Evolutionary conservation across 1,140 invertebrate species (phyloP).

Genomic region (Leptinotarsa undecemlineata): DNA sequence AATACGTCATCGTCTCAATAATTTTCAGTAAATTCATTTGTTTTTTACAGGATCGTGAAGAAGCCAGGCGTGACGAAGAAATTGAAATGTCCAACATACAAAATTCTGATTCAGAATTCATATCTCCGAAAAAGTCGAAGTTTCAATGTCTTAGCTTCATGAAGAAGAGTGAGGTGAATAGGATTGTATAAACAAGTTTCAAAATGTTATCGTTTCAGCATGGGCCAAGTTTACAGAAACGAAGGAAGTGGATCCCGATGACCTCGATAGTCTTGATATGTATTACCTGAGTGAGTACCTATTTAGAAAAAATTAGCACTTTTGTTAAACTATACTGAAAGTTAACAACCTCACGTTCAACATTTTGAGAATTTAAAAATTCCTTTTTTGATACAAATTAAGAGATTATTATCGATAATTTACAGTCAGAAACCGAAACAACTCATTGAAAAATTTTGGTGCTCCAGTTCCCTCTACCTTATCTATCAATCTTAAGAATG

Average conservation of each 20-base stretch:
- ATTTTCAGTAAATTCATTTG: too few relatives aligned
- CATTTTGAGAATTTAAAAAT: too few relatives aligned
- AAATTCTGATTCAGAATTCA: constrained; percentile 15
- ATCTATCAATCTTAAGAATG: too few relatives aligned
- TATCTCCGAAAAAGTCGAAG: constrained; percentile 9
- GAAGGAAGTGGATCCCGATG: constrained; percentile 33
- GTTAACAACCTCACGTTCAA: too few relatives aligned
- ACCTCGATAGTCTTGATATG: constrained; percentile 47
- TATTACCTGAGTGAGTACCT: constrained; percentile 47
- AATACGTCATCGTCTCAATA: too few relatives aligned
- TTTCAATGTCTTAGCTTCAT: constrained; percentile 35
- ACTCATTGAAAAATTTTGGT: too few relatives aligned
- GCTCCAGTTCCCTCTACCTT: too few relatives aligned
- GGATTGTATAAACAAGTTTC: neutral
- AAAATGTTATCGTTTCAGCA: constrained; percentile 32
- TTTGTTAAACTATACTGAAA: too few relatives aligned
- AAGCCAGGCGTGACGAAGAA: constrained; percentile 1
- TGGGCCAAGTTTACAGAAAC: constrained; percentile 46
- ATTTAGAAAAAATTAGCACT: neutral
- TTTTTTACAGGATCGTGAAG: neutral
- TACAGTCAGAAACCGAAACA: too few relatives aligned
- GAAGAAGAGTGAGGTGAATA: constrained; percentile 32
- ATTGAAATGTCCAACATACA: constrained; percentile 18
- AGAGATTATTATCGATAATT: too few relatives aligned
- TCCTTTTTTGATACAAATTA: too few relatives aligned